Conservation (phyloP, 1,140 invertebrate species). For the Drosophila malerkotliana region DNA sequence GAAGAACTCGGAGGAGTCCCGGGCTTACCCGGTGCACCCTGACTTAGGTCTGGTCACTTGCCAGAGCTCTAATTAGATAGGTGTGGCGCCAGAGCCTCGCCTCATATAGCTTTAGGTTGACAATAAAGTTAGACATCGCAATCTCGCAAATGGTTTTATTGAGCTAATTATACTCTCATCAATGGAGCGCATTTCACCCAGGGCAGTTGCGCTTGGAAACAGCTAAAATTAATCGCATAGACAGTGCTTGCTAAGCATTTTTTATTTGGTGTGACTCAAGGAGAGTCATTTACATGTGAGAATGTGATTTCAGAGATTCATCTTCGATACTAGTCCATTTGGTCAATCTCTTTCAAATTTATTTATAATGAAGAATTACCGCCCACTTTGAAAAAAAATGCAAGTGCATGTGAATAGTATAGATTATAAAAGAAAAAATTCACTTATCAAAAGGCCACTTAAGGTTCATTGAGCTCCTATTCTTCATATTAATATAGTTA, state of each 20-base stretch:
- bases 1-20: neutral
- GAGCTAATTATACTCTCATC: neutral
- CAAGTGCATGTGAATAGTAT: too few species aligned
- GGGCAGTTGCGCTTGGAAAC: neutral
- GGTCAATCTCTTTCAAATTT: too few species aligned
- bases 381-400: too few species aligned
- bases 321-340: too few species aligned
- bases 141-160: neutral
- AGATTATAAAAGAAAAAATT: too few species aligned
- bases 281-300: too few species aligned
- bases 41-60: conserved; percentile 64
- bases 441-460: too few species aligned
- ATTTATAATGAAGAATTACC: too few species aligned
- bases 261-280: neutral
- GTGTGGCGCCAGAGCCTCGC: conserved; percentile 20
- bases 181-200: neutral
- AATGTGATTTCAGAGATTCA: too few species aligned
- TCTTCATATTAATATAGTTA: too few species aligned
- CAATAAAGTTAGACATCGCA: conserved; percentile 25
- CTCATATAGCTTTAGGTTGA: conserved; percentile 27
- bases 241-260: neutral
- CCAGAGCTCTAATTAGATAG: conserved; percentile 59
- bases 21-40: conserved; percentile 46
- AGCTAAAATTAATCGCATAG: neutral
- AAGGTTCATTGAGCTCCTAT: too few species aligned